Evolutionary conservation across 1,140 invertebrate species (phyloP).

Genomic region (Formica selysi): DNA sequence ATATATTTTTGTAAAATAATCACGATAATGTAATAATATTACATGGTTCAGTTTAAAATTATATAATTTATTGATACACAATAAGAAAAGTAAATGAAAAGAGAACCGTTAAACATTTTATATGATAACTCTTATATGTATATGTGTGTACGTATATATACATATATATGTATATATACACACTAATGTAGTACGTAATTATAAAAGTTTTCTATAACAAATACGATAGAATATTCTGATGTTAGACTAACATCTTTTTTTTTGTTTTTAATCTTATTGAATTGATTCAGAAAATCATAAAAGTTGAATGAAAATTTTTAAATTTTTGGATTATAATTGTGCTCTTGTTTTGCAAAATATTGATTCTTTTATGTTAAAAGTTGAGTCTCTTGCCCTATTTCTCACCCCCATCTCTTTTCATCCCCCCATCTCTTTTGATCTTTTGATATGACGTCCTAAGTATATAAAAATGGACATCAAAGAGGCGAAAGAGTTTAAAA

Average conservation of each 20-base stretch:
- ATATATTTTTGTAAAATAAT: background rate
- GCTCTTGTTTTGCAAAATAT: background rate
- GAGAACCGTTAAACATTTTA: background rate
- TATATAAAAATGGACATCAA: conserved; percentile 18
- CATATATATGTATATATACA: too few relatives aligned
- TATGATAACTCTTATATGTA: background rate
- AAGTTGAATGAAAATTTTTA: background rate
- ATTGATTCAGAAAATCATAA: background rate
- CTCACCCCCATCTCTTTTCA: background rate
- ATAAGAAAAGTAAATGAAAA: background rate
- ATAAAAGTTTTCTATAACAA: background rate
- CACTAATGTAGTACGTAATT: background rate
- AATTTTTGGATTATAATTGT: background rate
- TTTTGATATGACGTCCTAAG: background rate
- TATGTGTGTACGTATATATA: too few relatives aligned
- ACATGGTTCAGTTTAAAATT: background rate
- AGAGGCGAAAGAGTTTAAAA: background rate
- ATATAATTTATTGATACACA: background rate
- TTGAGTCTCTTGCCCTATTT: background rate
- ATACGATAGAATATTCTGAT: background rate
- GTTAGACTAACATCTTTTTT: background rate
- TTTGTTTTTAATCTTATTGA: background rate
- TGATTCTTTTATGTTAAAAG: background rate
- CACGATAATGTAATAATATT: background rate
- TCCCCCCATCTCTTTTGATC: background rate